Percentiles rank a stretch among this genome's conserved stretches.
Conservation (phyloP, 2,113 vertebrate species). For the Daubentonia madagascariensis region DNA sequence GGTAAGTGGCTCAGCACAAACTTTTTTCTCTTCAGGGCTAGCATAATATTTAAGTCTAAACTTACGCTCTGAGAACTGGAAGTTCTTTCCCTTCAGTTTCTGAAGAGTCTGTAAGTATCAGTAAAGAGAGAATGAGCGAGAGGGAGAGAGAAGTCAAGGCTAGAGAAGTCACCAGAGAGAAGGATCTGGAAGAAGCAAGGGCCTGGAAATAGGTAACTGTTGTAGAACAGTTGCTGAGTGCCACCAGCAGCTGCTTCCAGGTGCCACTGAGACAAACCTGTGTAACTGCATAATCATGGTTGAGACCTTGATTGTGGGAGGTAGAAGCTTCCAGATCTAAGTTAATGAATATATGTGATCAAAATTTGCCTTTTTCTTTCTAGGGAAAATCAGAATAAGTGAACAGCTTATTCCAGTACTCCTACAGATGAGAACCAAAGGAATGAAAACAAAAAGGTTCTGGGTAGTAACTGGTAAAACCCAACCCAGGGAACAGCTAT, state of each 20-base stretch:
- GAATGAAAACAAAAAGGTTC: background rate
- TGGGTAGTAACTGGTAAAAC: background rate
- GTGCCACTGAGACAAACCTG: background rate
- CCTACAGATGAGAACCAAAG: background rate
- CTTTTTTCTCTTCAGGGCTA: background rate
- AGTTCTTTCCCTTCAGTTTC: background rate
- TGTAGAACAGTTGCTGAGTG: rapidly evolving
- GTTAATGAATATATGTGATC: background rate
- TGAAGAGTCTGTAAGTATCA: background rate
- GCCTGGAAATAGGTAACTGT: background rate
- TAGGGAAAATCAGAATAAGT: background rate
- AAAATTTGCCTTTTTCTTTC: background rate
- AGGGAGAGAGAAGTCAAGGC: background rate
- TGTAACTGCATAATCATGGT: rapidly evolving
- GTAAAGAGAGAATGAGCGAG: background rate
- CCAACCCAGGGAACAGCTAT: background rate
- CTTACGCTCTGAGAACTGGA: background rate
- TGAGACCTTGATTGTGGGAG: background rate
- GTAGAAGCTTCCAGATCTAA: background rate
- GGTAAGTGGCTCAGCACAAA: background rate
- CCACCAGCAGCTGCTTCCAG: background rate
- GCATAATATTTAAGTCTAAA: conserved; percentile 5
- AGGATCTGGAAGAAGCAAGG: background rate
- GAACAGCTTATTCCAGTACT: background rate
- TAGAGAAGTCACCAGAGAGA: background rate